Base-by-base conservation (phyloP, 2,797 vertebrate species). In the Chiroxiphia lanceolata region DNA sequence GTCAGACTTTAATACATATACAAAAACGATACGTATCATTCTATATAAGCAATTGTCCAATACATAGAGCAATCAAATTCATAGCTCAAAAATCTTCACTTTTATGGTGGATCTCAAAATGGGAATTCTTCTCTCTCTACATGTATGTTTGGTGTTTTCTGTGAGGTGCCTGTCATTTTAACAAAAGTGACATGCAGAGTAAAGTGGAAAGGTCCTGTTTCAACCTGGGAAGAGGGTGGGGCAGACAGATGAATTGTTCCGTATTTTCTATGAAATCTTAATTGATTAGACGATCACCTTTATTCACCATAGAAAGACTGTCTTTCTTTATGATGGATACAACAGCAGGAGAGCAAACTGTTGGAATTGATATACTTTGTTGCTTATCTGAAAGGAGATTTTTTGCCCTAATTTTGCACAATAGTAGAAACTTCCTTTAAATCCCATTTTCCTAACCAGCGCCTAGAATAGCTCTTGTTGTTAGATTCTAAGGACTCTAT, bases 361-460 rank as follows among this genome's bases (percentile, higher is more conserved):
- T 95, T 95, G 95, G 96, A 97, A 96, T 87, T 94, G 97, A 96
- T 96, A 96, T 53, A 97, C 97, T 97, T 97, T 97, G 97, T 97
- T 97, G 95, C 88, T 96, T 95, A 97, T 94, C 94, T 97, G 96
- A 97, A 97, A 97, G 96, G 92, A 97, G 94, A 97, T 95, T 97
- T 97, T 97, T 97, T 97, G 97, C 95, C 97, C 97, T 97, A 97
- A 97, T 97, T 97, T 97, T 89, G 80, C 94, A 97, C 97, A 97
- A 97, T 97, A 95, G 97, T 96, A 93, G 96, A 96, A 96, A 97
- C 90, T 97, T 96, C 95, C 96, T 97, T 97, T 97, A 97, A 97
- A 97, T 96, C 97, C 95, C 96, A 96, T 97, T 97, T 97, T 97
- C 96, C 97, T 97, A 97, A 97, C 95, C 97, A 96, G 93, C 0